phyloP scores from a whole-genome alignment of 2,113 vertebrate species.

The mouse (Mus musculus) region GRCm39 chrX:35961501-35962000 shows the following conservation, averaged over 20 bases:
- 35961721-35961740: background rate
- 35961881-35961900: background rate
- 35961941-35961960: background rate
- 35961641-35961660: background rate
- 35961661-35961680: background rate
- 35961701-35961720: conserved; percentile 20
- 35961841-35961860: background rate
- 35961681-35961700: background rate
- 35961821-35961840: background rate
- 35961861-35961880: background rate
- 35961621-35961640: background rate
- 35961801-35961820: background rate
- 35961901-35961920: background rate
- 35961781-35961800: background rate
- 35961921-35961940: background rate
- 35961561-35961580: background rate
- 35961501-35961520: background rate
- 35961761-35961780: background rate
- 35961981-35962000: background rate
- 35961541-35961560: background rate
- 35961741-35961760: background rate
- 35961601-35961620: background rate
- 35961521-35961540: background rate
- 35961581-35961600: background rate
- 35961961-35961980: background rate